Percentiles rank a stretch among this genome's conserved stretches.
Conservation (phyloP, 1,140 invertebrate genomes). For the Ladona fulva region DNA sequence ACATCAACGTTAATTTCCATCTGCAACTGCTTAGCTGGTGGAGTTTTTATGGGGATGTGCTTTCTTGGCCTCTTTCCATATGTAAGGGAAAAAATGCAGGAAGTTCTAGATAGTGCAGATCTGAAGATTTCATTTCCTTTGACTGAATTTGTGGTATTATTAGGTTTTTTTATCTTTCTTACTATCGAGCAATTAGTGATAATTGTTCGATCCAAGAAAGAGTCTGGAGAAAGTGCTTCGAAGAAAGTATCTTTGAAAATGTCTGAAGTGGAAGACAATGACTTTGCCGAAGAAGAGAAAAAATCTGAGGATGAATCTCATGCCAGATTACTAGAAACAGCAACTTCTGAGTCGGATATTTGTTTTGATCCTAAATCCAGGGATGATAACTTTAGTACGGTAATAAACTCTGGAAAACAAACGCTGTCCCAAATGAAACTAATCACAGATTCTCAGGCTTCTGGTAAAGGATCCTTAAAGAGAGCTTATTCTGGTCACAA, state of each 20-base stretch:
- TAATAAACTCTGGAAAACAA: not conserved
- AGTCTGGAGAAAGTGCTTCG: not conserved
- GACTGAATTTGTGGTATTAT: not conserved
- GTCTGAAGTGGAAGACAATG: not conserved
- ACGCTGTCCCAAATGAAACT: not conserved
- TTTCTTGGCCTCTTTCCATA: not conserved
- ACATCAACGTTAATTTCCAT: not conserved
- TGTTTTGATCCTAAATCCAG: not conserved
- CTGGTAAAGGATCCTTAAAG: not conserved
- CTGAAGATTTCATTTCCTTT: not conserved
- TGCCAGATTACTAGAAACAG: not conserved
- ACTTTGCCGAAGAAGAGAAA: not conserved
- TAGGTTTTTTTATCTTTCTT: not conserved
- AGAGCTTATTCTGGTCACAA: not conserved
- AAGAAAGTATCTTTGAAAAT: not conserved
- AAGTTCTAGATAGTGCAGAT: not conserved
- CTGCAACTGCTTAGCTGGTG: not conserved
- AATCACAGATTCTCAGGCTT: not conserved
- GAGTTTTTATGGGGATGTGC: not conserved
- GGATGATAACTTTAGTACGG: no score
- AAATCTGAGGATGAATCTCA: not conserved
- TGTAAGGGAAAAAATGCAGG: not conserved
- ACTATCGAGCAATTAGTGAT: not conserved
- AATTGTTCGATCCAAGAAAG: not conserved
- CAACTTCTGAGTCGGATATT: not conserved